These are phyloP conservation scores for Anagrus nilaparvatae DNA, from an alignment of 1,140 invertebrate species.

Conservation along the genomic window DNA sequence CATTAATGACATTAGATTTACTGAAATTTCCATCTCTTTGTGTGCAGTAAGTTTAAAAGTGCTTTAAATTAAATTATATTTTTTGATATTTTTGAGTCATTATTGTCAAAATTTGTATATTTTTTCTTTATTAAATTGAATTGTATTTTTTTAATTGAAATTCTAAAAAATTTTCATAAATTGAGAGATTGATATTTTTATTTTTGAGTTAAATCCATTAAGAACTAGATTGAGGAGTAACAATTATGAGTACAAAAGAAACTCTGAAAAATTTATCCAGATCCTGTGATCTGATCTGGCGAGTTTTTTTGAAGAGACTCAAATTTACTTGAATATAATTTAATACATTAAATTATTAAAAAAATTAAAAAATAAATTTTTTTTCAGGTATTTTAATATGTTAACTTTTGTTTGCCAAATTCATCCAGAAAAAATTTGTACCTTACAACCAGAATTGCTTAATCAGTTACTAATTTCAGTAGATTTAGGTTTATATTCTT, in stretches of 20 bases:
- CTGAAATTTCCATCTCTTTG: slow-evolving; percentile 62
- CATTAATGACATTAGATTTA: slow-evolving; percentile 64
- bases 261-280: too few relatives aligned
- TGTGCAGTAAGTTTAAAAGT: slow-evolving; percentile 40
- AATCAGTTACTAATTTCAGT: slow-evolving; percentile 53
- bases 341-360: slow-evolving; percentile 1
- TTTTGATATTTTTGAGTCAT: slow-evolving; percentile 6
- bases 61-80: too few relatives aligned
- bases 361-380: slow-evolving; percentile 4
- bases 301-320: too few relatives aligned
- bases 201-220: too few relatives aligned
- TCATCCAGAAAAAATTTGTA: slow-evolving; percentile 51
- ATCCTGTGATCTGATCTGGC: too few relatives aligned
- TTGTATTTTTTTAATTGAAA: background rate
- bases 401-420: slow-evolving; percentile 57
- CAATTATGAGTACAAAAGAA: too few relatives aligned
- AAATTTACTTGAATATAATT: too few relatives aligned
- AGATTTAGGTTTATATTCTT: slow-evolving; percentile 57
- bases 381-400: slow-evolving; percentile 45
- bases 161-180: too few relatives aligned
- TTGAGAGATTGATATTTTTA: too few relatives aligned
- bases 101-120: slow-evolving; percentile 2
- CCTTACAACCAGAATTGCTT: slow-evolving; percentile 48
- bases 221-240: background rate
- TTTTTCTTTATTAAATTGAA: background rate